phyloP scores from a whole-genome alignment of 2,113 vertebrate species.

The Mellivora capensis region DNA sequence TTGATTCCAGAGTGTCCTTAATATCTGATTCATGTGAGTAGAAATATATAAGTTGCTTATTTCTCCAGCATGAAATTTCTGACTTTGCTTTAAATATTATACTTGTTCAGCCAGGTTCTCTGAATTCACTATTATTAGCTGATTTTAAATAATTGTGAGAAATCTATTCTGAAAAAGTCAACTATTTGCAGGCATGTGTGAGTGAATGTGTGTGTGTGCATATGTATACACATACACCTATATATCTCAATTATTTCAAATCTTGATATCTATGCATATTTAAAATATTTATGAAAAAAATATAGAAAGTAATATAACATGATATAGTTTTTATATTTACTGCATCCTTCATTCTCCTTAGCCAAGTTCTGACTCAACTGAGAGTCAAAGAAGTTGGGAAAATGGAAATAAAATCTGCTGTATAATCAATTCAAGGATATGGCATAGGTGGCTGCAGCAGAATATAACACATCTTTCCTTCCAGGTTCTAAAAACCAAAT shows the following conservation, averaged over 20 bases:
- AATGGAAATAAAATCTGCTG: slow-evolving; percentile 30
- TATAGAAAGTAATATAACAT: neutral
- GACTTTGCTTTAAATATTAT: neutral
- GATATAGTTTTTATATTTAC: neutral
- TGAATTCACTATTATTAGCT: neutral
- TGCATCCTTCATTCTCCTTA: neutral
- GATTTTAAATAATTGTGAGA: neutral
- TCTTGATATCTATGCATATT: neutral
- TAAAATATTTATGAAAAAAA: neutral
- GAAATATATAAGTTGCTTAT: neutral
- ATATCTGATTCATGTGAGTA: neutral
- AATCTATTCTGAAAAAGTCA: slow-evolving; percentile 1
- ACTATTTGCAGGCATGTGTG: neutral
- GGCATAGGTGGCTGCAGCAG: neutral
- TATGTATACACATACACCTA: neutral
- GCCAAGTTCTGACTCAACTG: neutral
- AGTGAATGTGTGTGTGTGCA: neutral
- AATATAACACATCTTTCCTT: neutral
- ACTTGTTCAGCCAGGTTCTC: neutral
- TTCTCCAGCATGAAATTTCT: neutral
- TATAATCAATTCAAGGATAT: neutral
- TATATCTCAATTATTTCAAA: neutral
- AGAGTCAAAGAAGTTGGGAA: neutral
- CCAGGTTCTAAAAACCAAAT: neutral
- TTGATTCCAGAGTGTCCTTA: neutral